These are phyloP conservation scores for Umimayanthus kanabou DNA, from an alignment of 92 coral and sea anemone species.

Conservation along the genomic window DNA sequence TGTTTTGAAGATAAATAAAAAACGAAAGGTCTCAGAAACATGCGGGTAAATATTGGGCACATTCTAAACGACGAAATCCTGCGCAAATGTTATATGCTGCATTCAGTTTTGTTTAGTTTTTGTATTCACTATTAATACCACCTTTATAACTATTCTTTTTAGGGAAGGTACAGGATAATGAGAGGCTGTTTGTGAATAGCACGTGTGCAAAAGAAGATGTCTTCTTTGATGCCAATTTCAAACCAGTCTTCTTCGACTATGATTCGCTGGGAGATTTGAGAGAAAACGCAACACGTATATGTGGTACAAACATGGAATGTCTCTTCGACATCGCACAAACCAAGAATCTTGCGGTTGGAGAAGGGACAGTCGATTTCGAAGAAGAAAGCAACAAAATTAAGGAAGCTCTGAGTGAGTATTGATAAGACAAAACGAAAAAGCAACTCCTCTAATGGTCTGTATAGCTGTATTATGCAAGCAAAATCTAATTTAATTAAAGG, in stretches of 20 bases:
- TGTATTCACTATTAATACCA: too few relatives aligned
- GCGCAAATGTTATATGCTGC: too few relatives aligned
- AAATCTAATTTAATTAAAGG: too few relatives aligned
- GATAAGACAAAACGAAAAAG: background rate
- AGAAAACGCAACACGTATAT: slow-evolving; percentile 8
- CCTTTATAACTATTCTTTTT: background rate
- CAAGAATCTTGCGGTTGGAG: slow-evolving; percentile 55
- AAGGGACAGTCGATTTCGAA: slow-evolving; percentile 50
- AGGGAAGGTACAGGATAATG: slow-evolving; percentile 70
- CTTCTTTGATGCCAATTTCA: slow-evolving; percentile 60
- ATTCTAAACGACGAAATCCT: too few relatives aligned
- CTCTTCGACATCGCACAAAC: slow-evolving; percentile 61
- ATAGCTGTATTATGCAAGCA: too few relatives aligned
- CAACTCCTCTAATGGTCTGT: background rate
- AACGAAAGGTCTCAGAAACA: too few relatives aligned
- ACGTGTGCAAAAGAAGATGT: slow-evolving; percentile 62
- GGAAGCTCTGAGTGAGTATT: slow-evolving; percentile 53
- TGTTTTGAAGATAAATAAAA: too few relatives aligned
- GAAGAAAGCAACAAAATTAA: slow-evolving; percentile 49
- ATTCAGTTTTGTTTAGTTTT: background rate
- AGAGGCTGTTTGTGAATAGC: slow-evolving; percentile 55
- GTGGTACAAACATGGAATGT: slow-evolving; percentile 61
- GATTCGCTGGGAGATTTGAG: slow-evolving; percentile 24
- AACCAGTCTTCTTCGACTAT: slow-evolving; percentile 55
- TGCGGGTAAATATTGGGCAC: too few relatives aligned